Base-by-base conservation (phyloP, 2,797 vertebrate species). In the Rhinichthys osculus region DNA sequence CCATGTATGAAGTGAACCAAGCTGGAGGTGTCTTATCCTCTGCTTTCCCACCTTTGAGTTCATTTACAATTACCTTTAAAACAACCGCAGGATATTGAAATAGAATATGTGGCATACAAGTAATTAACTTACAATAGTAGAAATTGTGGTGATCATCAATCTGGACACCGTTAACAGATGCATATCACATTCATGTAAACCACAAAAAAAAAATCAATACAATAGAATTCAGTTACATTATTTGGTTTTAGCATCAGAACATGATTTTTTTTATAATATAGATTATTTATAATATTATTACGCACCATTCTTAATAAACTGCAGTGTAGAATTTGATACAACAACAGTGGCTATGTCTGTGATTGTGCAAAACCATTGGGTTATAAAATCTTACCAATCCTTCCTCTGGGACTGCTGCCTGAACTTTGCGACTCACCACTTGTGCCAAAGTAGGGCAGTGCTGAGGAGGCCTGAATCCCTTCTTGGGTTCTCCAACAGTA, bases 1-100 rank as follows among this genome's bases (percentile, higher is more conserved):
- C 97, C 96, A 99, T 96, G 91, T 97, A 99, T 59, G 94, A 97
- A 0, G 97, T 98, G 88, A 99, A 99, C 98, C 97, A 98, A 78
- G 96, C 96, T 23, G 98, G 97, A 71, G 97, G 97, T 40, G 95
- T 96, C 88, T 96, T 96, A 88, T 95, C 94, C 87, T 94, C 94
- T 82, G 94, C 93, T 92, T 93, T 95, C 81, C 89, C 86, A 27
- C 94, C 93, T 88, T 94, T 95, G 16, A 95, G 82, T 67, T 95
- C 95, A 87, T 95, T 95, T 85, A 95, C 84, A 23, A 94, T 94
- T 74, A 94, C 91, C 94, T 95, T 73, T 7, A 80, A 64, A 73
- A 54, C 9, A 78, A 47, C 74, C 5, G 0, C 4, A 30, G 23
- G 10, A 35, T 62, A 44, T 82, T 33, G 62, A 62, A 30, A n/a